Conservation (phyloP, 2,888 invertebrate genomes). For the Torymus tubicola region DNA sequence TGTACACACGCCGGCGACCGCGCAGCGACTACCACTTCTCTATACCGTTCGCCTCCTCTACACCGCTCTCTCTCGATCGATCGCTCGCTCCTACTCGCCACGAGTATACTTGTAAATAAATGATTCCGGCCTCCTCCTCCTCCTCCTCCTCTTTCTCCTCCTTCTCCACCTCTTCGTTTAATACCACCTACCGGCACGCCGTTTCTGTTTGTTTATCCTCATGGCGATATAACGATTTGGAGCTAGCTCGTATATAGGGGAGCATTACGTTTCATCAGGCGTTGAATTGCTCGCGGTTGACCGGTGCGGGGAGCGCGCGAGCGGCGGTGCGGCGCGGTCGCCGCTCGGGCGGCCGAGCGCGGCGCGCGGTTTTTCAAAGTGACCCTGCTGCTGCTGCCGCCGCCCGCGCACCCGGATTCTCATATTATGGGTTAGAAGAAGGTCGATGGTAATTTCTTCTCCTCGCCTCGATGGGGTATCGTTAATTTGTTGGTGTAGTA, state of each 20-base stretch:
- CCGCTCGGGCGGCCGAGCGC: slow-evolving; percentile 59
- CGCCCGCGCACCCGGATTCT: slow-evolving; percentile 54
- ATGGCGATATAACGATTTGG: neutral
- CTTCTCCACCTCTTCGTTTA: neutral
- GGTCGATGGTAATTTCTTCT: neutral
- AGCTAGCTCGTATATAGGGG: no score
- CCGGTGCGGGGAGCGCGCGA: slow-evolving; percentile 37
- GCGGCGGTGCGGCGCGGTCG: slow-evolving; percentile 55
- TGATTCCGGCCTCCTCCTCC: neutral
- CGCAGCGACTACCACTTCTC: no score
- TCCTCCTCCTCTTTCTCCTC: neutral
- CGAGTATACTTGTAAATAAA: slow-evolving; percentile 1
- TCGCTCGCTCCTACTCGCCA: neutral
- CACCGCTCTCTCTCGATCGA: no score
- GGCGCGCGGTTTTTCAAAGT: slow-evolving; percentile 60
- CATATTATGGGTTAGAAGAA: slow-evolving; percentile 26
- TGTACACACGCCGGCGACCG: no score
- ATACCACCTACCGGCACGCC: neutral
- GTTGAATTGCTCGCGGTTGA: neutral
- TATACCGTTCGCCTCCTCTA: no score
- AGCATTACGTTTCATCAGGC: slow-evolving; percentile 20
- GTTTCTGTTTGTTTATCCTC: no score
- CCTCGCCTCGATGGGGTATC: neutral
- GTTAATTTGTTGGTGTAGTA: neutral
- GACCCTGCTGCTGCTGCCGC: slow-evolving; percentile 46